Evolutionary conservation across 2,888 invertebrate genomes (phyloP).

Genomic region (Diaprepes abbreviatus): DNA sequence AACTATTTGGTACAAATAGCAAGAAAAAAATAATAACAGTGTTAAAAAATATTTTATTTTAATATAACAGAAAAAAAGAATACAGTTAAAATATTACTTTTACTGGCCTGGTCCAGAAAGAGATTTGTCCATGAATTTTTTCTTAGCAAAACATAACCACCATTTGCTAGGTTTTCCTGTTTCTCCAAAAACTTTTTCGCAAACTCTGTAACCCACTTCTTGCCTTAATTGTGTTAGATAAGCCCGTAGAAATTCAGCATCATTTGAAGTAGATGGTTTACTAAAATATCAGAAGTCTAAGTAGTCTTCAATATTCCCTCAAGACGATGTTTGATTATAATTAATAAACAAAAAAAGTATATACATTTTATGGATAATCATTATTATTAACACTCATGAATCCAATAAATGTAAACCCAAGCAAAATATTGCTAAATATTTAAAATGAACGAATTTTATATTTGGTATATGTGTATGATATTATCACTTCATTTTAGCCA

Average conservation of each 20-base stretch:
- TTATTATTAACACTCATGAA: no score
- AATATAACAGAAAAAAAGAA: neutral
- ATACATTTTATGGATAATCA: no score
- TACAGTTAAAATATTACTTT: constrained; percentile 52
- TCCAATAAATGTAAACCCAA: no score
- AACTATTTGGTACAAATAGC: no score
- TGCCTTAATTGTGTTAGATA: constrained; percentile 96
- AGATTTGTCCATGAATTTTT: constrained; percentile 99
- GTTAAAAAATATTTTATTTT: neutral
- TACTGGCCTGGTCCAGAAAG: constrained; percentile 90
- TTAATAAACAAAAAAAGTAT: no score
- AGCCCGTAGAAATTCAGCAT: constrained; percentile 91
- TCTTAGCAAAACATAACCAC: constrained; percentile 99
- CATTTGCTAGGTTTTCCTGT: constrained; percentile 98
- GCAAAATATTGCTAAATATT: no score
- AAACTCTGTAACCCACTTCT: constrained; percentile 92
- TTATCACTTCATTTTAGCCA: no score
- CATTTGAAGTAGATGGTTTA: constrained; percentile 82
- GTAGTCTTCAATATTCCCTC: no score
- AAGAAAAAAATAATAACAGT: neutral
- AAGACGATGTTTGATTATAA: no score
- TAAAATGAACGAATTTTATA: no score
- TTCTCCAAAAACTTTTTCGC: constrained; percentile 92
- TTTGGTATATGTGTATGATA: no score
- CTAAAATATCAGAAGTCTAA: no score